phyloP scores from a whole-genome alignment of 2,113 vertebrate species.

The Sialia sialis region DNA sequence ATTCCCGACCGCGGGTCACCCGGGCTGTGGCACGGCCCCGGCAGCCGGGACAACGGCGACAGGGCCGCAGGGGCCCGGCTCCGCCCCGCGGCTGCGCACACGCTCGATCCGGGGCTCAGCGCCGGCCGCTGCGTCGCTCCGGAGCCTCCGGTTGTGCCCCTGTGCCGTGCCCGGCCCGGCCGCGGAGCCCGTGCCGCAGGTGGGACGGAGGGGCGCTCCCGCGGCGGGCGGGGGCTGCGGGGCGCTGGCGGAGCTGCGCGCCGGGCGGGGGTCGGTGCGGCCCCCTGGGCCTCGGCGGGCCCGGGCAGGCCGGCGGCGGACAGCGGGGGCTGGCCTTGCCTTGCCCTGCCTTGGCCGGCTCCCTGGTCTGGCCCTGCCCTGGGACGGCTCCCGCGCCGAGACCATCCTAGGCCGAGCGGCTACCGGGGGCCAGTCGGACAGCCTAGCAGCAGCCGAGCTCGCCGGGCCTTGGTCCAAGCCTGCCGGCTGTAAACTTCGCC shows the following conservation, averaged over 20 bases:
- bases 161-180: background rate
- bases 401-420: background rate
- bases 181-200: background rate
- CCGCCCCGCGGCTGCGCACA: background rate
- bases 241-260: background rate
- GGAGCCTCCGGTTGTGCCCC: fast-evolving
- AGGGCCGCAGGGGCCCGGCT: too few species aligned
- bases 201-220: background rate
- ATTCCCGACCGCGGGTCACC: fast-evolving
- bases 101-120: background rate
- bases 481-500: background rate
- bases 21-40: fast-evolving
- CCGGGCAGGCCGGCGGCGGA: background rate
- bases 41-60: too few species aligned
- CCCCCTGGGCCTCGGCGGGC: background rate
- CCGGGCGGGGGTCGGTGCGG: too few species aligned
- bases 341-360: too few species aligned
- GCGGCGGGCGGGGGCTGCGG: background rate
- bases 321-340: background rate
- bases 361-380: too few species aligned
- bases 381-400: background rate
- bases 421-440: background rate
- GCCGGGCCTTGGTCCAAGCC: background rate
- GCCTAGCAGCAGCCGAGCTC: background rate
- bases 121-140: background rate